phyloP scores from a whole-genome alignment of 2,888 invertebrate species.

The Tuta absoluta region DNA sequence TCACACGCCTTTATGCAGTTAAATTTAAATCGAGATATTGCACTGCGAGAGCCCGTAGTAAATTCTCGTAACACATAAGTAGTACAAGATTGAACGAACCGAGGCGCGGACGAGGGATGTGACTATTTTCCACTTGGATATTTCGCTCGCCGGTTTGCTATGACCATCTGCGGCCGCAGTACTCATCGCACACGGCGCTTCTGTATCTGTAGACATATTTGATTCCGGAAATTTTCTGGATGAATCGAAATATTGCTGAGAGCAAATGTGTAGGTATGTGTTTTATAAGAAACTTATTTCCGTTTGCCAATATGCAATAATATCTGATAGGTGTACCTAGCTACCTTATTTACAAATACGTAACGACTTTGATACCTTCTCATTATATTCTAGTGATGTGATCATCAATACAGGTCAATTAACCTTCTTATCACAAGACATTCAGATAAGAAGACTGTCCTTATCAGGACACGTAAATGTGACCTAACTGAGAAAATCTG shows the following conservation, averaged over 20 bases:
- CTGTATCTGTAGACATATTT: background rate
- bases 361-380: too few species aligned
- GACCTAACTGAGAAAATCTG: too few species aligned
- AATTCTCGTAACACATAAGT: slow-evolving; percentile 29
- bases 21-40: too few species aligned
- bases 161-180: slow-evolving; percentile 41
- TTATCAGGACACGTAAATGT: too few species aligned
- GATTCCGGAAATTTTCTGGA: slow-evolving; percentile 34
- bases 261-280: background rate
- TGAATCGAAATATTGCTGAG: slow-evolving; percentile 33
- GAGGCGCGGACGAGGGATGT: slow-evolving; percentile 35
- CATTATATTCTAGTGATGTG: too few species aligned
- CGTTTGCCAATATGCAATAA: background rate
- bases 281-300: background rate
- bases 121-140: slow-evolving; percentile 42
- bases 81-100: slow-evolving; percentile 37
- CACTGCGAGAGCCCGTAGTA: slow-evolving; percentile 4
- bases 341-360: too few species aligned
- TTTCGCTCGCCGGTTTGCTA: slow-evolving; percentile 37
- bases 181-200: slow-evolving; percentile 23
- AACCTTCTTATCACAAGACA: too few species aligned
- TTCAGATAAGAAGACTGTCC: too few species aligned
- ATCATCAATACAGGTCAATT: too few species aligned
- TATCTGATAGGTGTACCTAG: too few species aligned
- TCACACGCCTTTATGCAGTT: too few species aligned